phyloP scores from a whole-genome alignment of 2,797 vertebrate genomes.

The Manis javanica region DNA sequence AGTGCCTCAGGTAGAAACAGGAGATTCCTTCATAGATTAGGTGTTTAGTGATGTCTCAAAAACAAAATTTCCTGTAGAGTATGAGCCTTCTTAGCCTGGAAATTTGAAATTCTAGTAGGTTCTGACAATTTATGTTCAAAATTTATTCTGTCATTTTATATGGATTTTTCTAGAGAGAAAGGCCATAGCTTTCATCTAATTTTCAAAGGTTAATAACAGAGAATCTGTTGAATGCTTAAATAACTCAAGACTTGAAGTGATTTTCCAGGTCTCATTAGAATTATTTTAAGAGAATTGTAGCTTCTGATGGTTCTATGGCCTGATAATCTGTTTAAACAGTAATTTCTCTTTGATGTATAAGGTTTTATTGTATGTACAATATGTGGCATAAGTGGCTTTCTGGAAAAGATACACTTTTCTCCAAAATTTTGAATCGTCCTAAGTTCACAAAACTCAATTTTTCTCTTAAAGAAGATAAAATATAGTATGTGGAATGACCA shows the following conservation, averaged over 20 bases:
- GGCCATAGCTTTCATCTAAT: slow-evolving; percentile 13
- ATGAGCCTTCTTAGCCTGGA: not conserved
- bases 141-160: slow-evolving; percentile 4
- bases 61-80: not conserved
- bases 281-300: slow-evolving; percentile 21
- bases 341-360: slow-evolving; percentile 25
- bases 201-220: slow-evolving; percentile 60
- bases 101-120: not conserved
- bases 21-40: not conserved
- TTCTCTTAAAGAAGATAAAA: slow-evolving; percentile 46
- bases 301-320: slow-evolving; percentile 23
- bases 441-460: not conserved
- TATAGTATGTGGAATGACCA: not conserved
- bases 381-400: not conserved
- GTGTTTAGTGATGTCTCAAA: slow-evolving; percentile 9
- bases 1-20: not conserved
- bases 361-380: not conserved
- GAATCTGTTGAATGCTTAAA: slow-evolving; percentile 32
- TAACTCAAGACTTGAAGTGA: not conserved
- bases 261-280: not conserved
- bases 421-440: not conserved
- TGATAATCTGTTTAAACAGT: not conserved
- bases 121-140: slow-evolving; percentile 45
- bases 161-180: slow-evolving; percentile 42
- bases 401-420: not conserved